These are phyloP conservation scores for Smutsia gigantea DNA, from an alignment of 2,797 vertebrate species.

Conservation along the genomic window DNA sequence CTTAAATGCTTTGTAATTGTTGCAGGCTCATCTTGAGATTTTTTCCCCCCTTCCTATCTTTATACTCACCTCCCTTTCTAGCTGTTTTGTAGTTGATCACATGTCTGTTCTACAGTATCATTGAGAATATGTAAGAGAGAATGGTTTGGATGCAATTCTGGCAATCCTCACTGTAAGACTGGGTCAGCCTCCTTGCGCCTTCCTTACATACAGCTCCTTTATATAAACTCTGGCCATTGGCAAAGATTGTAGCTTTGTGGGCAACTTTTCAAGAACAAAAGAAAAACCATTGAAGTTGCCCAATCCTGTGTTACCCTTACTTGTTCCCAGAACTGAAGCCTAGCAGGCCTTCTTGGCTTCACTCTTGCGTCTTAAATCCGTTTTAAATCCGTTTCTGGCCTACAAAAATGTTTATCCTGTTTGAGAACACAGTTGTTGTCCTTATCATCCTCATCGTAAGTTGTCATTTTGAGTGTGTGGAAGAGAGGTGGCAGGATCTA, in stretches of 20 bases:
- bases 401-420: background rate
- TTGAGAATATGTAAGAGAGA: background rate
- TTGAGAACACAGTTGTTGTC: background rate
- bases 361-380: background rate
- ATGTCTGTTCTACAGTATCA: background rate
- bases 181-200: background rate
- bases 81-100: background rate
- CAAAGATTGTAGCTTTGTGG: background rate
- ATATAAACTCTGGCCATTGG: background rate
- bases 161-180: background rate
- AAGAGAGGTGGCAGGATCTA: background rate
- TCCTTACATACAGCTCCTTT: background rate
- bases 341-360: background rate
- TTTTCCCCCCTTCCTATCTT: background rate
- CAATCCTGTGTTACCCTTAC: background rate
- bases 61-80: background rate
- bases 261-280: constrained; percentile 10
- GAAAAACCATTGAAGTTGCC: background rate
- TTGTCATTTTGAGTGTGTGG: background rate
- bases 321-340: background rate
- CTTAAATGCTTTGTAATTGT: background rate
- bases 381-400: background rate
- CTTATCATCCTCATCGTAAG: background rate
- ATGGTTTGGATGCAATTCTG: background rate
- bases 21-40: background rate